Base-by-base conservation (phyloP, 2,888 invertebrate genomes). In the Leptinotarsa haldemani region DNA sequence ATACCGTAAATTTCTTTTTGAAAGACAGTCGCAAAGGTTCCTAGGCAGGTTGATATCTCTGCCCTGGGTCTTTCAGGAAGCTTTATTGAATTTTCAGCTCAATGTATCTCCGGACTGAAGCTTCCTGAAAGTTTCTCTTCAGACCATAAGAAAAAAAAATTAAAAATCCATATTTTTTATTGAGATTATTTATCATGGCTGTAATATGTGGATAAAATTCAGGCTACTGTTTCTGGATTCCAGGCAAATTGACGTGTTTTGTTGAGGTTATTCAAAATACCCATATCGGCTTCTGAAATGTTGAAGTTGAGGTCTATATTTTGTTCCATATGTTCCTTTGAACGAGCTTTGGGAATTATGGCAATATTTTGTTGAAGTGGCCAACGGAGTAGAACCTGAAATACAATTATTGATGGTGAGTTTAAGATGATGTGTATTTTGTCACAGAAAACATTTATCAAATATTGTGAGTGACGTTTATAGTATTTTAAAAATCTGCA, bases 351-450 rank as follows among this genome's bases (percentile, higher is more conserved):
- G 0, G 93, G 93, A 77, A 94, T 92, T 1, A 94, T 88, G 25
- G 91, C 92, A 76, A 95, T 90, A 73, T 90, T 90, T 84, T 93
- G 92, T 83, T 94, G 93, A 16, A 94, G 82, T 1, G 94, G 92
- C 95, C 95, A 96, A 58, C 90, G 89, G 13, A 96, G 88, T 9
- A 95, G 86, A 0, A 95, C 87, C 86, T 86, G n/a, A 56, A 56
- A 56, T n/a, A 22, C 2, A 18, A 40, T 2, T 40, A 40, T 2
- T 40, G 2, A 40, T 40, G 40, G 9, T 30, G 30, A 30, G 9
- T 2, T 40, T 9, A 40, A 9, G 9, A 7, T 30, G 30, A 30
- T 30, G 40, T 2, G 2, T 12, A 40, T 40, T 9, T 40, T 40
- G 0, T 3, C 40, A 2, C 40, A 40, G 7, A 9, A 40, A 40